phyloP scores from a whole-genome alignment of 2,113 vertebrate genomes.

The Lamprologus sp. region DNA sequence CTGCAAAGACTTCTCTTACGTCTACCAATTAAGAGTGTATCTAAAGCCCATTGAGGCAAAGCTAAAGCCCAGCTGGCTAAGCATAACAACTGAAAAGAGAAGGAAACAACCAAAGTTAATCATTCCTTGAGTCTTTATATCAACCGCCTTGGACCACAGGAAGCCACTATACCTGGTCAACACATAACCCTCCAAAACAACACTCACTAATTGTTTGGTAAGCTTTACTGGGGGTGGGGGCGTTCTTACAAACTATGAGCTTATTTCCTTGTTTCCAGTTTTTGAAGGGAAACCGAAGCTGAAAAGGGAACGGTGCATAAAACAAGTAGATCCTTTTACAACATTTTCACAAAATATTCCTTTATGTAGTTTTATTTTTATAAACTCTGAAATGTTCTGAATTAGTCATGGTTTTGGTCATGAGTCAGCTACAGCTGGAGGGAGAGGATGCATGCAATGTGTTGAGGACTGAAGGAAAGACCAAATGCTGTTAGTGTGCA shows the following conservation, averaged over 20 bases:
- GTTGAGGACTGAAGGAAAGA: neutral
- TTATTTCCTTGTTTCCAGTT: neutral
- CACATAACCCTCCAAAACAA: neutral
- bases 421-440: neutral
- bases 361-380: neutral
- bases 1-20: neutral
- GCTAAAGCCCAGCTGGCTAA: neutral
- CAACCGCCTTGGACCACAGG: neutral
- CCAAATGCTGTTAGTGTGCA: neutral
- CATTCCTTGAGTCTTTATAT: neutral
- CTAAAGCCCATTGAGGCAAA: neutral
- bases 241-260: neutral
- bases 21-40: neutral
- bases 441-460: neutral
- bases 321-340: neutral
- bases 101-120: neutral
- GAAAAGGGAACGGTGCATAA: neutral
- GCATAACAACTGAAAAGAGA: neutral
- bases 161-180: neutral
- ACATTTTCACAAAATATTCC: neutral
- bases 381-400: neutral
- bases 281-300: neutral
- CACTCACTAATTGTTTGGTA: neutral
- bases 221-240: neutral
- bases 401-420: conserved; percentile 30